Base-by-base conservation (phyloP, 2,797 vertebrate genomes). In the Loris lydekkerianus region DNA sequence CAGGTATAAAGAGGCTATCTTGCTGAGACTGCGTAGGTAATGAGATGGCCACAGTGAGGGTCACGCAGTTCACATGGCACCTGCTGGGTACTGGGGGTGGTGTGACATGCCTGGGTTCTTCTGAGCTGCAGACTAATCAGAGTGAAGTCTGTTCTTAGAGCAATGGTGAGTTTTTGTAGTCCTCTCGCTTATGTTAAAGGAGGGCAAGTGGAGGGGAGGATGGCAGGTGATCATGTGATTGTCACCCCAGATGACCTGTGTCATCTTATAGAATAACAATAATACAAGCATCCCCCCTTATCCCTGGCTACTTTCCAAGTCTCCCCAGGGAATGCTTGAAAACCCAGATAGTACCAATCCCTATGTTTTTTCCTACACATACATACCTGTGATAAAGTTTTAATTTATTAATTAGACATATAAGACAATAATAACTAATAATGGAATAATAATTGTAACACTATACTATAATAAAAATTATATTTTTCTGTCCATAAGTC, bases 1-100 rank as follows among this genome's bases (percentile, higher is more conserved):
- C 23, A 63, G 53, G 53, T 34, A 34, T 34, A 46, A 31, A 72
- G 23, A 37, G 10, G 3, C 29, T 34, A 37, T 25, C 2, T 2
- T 40, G 34, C 31, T 31, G 63, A 58, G 60, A 34, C 11, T 29
- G 8, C 21, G 0, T 37, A 40, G 15, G 20, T 49, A 61, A 53
- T 10, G 14, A 77, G 20, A n/a, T 4, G 27, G 40, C 40, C 1
- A 1, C 6, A 14, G 49, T 2, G 1, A 7, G 34, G 40, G 11
- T 58, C 2, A 0, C 37, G 43, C 17, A 9, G 58, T 70, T 76
- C 86, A 10, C 43, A 29, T 4, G 60, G 43, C 0, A 1, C 77
- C 29, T 3, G 1, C 7, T 0, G 0, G 40, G 40, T n/a, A 11
- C 11, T 0, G 15, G 23, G 73, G 17, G 40, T 3, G 2, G 3